These are phyloP conservation scores for Triplophysa yarkandensis DNA, from an alignment of 2,797 vertebrate species.

Conservation along the genomic window DNA sequence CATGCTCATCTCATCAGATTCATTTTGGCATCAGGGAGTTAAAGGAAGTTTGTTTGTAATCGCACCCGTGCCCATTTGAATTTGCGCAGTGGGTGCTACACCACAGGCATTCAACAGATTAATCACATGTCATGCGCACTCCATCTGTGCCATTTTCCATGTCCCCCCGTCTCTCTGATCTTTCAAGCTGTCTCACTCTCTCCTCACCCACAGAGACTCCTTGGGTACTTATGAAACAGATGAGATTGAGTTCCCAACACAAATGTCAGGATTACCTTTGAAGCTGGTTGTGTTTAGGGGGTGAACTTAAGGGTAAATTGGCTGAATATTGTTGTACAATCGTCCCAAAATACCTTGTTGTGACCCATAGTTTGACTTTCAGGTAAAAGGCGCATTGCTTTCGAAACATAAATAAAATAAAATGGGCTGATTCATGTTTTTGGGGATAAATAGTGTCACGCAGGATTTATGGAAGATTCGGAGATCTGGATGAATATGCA, in stretches of 20 bases:
- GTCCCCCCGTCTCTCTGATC: slow-evolving; percentile 43
- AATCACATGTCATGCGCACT: slow-evolving; percentile 48
- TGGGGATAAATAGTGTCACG: not conserved
- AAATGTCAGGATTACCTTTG: slow-evolving; percentile 12
- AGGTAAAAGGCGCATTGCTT: not conserved
- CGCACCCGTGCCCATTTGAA: slow-evolving; percentile 30
- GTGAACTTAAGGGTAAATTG: not conserved
- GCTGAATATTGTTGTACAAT: not conserved
- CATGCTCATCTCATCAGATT: not conserved
- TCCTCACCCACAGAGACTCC: slow-evolving; percentile 40
- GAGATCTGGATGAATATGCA: too few relatives aligned
- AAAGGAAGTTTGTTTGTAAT: slow-evolving; percentile 44
- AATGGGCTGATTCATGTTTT: not conserved
- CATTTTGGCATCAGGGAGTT: slow-evolving; percentile 2
- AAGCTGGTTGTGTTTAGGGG: not conserved
- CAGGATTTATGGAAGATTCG: too few relatives aligned
- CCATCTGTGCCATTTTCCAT: slow-evolving; percentile 48
- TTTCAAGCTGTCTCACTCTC: slow-evolving; percentile 52
- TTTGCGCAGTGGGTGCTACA: slow-evolving; percentile 48
- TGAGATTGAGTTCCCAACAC: slow-evolving; percentile 34
- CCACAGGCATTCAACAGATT: slow-evolving; percentile 52
- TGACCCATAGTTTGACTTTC: not conserved
- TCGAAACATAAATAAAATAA: not conserved
- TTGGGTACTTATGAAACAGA: slow-evolving; percentile 23
- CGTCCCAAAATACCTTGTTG: not conserved